These are phyloP conservation scores for Lophura nycthemera DNA, from an alignment of 2,113 vertebrate genomes.

Conservation along the genomic window DNA sequence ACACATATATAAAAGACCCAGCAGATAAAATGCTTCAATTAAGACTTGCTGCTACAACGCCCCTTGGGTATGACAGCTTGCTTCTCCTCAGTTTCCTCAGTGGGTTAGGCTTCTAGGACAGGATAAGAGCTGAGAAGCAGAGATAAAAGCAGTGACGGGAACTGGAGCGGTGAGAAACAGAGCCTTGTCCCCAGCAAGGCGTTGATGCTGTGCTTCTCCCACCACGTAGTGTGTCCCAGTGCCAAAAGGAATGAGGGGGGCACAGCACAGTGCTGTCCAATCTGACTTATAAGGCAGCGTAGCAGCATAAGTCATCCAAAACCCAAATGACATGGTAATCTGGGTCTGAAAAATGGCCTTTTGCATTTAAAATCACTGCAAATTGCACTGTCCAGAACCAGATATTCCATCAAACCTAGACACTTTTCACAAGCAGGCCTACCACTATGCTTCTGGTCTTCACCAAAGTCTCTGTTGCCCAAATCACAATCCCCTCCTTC, in stretches of 20 bases:
- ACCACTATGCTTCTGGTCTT: fast-evolving
- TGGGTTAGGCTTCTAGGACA: background rate
- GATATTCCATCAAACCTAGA: background rate
- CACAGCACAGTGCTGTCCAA: background rate
- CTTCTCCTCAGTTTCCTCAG: background rate
- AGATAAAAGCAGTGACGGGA: background rate
- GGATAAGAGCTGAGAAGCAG: background rate
- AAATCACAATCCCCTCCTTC: background rate
- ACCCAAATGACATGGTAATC: background rate
- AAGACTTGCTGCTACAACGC: background rate
- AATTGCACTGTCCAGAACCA: background rate
- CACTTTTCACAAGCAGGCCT: fast-evolving
- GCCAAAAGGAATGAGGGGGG: background rate
- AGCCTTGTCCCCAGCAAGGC: background rate
- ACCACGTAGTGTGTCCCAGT: fast-evolving
- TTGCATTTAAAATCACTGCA: background rate
- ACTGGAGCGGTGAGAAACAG: fast-evolving
- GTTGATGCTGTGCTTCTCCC: fast-evolving
- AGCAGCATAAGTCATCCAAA: background rate
- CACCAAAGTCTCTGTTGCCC: background rate
- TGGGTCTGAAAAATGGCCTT: background rate
- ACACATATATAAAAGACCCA: background rate
- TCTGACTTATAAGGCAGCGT: fast-evolving
- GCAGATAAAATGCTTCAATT: background rate
- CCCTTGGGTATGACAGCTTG: background rate